Conservation (phyloP, 37 sponge, comb jelly and placozoan genomes). For the Oopsacas minuta region DNA sequence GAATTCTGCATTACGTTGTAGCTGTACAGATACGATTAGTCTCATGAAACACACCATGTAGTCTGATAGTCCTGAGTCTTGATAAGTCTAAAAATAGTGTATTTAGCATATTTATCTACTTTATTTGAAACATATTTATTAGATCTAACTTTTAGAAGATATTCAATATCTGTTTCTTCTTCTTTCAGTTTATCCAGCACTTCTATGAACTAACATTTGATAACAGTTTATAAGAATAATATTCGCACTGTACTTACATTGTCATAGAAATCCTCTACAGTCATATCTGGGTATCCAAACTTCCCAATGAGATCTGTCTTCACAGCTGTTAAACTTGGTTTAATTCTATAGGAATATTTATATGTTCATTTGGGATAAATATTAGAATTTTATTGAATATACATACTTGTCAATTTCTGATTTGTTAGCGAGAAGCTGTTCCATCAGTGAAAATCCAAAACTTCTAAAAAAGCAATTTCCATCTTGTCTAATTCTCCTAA, state of each 20-base stretch:
- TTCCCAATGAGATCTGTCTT: slow-evolving; percentile 31
- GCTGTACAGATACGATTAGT: slow-evolving; percentile 65
- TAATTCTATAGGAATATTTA: not conserved
- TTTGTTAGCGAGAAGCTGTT: slow-evolving; percentile 27
- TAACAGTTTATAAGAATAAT: not conserved
- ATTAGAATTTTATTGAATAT: not conserved
- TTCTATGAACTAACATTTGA: slow-evolving; percentile 45
- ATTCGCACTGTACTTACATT: not conserved
- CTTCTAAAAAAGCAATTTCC: slow-evolving; percentile 99
- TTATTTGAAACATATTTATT: not conserved
- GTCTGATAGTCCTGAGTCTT: slow-evolving; percentile 59
- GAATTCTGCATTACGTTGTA: slow-evolving; percentile 69
- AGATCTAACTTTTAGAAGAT: slow-evolving; percentile 36
- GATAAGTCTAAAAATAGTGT: slow-evolving; percentile 41
- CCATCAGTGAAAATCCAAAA: slow-evolving; percentile 72
- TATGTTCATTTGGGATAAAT: not conserved
- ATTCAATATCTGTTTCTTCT: slow-evolving; percentile 27
- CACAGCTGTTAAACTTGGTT: slow-evolving; percentile 25
- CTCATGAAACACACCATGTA: slow-evolving; percentile 87
- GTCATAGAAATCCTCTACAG: slow-evolving; percentile 91
- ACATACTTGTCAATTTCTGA: slow-evolving; percentile 29
- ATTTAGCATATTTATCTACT: not conserved
- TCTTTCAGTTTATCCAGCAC: slow-evolving; percentile 34
- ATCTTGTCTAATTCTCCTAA: slow-evolving; percentile 80
- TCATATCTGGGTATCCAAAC: slow-evolving; percentile 67